These are phyloP conservation scores for Arothron firmamentum DNA, from an alignment of 2,113 vertebrate genomes.

Conservation along the genomic window DNA sequence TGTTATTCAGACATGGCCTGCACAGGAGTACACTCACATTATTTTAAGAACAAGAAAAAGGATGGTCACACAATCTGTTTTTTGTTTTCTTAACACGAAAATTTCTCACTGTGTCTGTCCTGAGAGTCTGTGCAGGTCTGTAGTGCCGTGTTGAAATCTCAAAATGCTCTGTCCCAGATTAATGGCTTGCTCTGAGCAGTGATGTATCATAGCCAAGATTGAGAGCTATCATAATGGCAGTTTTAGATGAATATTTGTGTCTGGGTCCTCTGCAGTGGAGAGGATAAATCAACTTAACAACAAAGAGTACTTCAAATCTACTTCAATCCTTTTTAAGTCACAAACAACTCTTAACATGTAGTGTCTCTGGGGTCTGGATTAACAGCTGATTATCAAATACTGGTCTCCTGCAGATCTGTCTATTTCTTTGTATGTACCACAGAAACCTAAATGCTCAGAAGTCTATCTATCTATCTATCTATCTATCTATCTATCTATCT, in stretches of 20 bases:
- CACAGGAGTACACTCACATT: too few relatives aligned
- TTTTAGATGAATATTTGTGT: conserved; percentile 35
- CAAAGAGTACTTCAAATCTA: conserved; percentile 27
- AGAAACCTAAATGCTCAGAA: too few relatives aligned
- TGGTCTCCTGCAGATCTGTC: too few relatives aligned
- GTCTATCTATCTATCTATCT: too few relatives aligned
- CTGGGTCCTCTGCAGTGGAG: conserved; percentile 17
- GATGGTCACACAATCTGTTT: too few relatives aligned
- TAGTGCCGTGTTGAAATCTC: conserved; percentile 34
- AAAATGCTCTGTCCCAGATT: conserved; percentile 59
- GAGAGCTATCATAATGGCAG: conserved; percentile 29
- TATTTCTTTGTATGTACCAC: too few relatives aligned
- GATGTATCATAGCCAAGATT: conserved; percentile 41
- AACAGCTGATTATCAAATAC: too few relatives aligned
- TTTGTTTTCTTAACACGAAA: background rate
- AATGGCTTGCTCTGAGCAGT: conserved; percentile 48
- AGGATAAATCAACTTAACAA: conserved; percentile 23
- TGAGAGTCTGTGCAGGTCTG: too few relatives aligned
- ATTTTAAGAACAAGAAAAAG: too few relatives aligned
- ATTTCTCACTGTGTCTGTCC: conserved; percentile 5
- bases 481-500: too few relatives aligned
- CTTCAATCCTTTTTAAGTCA: conserved; percentile 14
- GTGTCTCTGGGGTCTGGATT: too few relatives aligned
- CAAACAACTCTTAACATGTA: background rate
- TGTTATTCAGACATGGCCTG: too few relatives aligned